phyloP scores from a whole-genome alignment of 2,113 vertebrate genomes.

The Crotalus tigris region DNA sequence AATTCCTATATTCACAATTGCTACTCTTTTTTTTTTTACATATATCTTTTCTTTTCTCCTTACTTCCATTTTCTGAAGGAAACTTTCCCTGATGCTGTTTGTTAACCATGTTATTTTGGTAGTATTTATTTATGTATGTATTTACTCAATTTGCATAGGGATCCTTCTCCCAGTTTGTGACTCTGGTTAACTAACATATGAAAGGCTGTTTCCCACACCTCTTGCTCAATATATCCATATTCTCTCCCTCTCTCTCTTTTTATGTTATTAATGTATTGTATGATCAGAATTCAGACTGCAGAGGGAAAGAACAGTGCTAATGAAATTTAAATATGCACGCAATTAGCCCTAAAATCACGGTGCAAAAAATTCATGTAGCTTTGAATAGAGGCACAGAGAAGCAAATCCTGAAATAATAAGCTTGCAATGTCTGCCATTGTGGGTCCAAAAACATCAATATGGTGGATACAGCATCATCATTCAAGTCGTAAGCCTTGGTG shows the following conservation, averaged over 20 bases:
- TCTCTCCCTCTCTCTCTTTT: neutral
- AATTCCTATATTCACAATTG: neutral
- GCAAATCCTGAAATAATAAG: neutral
- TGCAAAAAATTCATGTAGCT: neutral
- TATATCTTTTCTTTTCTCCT: neutral
- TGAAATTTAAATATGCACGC: neutral
- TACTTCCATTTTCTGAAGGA: neutral
- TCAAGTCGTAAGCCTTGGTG: neutral
- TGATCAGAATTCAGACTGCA: neutral
- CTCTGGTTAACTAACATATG: neutral
- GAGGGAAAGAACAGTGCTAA: neutral
- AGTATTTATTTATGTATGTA: neutral
- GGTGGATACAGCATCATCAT: neutral
- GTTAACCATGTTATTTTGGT: neutral
- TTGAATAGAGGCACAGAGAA: neutral
- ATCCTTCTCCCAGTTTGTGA: neutral
- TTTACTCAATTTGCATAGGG: neutral
- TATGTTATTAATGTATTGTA: neutral
- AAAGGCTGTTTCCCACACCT: neutral
- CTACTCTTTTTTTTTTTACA: neutral
- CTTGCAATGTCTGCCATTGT: neutral
- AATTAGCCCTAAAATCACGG: neutral
- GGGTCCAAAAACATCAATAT: neutral
- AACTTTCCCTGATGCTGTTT: neutral
- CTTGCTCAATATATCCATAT: neutral